Base-by-base conservation (phyloP, 2,113 vertebrate species). In the Dryoscopus gambensis region DNA sequence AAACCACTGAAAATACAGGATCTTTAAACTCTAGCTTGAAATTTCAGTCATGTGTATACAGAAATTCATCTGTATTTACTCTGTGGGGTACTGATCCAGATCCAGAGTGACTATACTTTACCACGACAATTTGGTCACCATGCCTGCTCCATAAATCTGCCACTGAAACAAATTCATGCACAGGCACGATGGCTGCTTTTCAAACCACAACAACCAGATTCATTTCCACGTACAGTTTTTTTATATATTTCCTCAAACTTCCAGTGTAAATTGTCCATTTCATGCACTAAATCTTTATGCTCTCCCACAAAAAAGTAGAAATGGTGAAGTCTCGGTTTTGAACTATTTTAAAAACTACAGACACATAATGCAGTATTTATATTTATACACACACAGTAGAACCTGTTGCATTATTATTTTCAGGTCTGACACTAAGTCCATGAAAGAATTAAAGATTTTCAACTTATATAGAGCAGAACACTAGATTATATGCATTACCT, bases 261-360 rank as follows among this genome's bases (percentile, higher is more conserved):
- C 63, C 55, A 59, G 21, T 22, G 46, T 49, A 87, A 89, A 46
- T 91, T 57, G 13, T 57, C 46, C 15, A 7, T 37, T 57, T 68
- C 5, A 5, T 27, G 5, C 27, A 56, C 6, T 19, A 59, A 57
- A 33, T 19, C 57, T 53, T 47, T 4, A 46, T 3, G 4, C 39
- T 62, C 47, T 93, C 59, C 33, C 44, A 57, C 59, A 86, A 57
- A 70, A 60, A 62, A 30, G 11, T 33, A 55, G 27, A 87, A 87
- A 53, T 25, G 7, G 3, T 57, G 5, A 89, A 33, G 39, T 23
- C 19, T 39, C 6, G 0, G 19, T 35, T 92, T 87, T 83, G 67
- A 74, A 90, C 46, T 52, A 49, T 85, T 96, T 94, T 91, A 83
- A 89, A 89, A 79, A 90, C 30, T 67, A 79, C 40, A 89, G 62